Conservation (phyloP, 2,797 vertebrate genomes). For the Poecilia wingei region DNA sequence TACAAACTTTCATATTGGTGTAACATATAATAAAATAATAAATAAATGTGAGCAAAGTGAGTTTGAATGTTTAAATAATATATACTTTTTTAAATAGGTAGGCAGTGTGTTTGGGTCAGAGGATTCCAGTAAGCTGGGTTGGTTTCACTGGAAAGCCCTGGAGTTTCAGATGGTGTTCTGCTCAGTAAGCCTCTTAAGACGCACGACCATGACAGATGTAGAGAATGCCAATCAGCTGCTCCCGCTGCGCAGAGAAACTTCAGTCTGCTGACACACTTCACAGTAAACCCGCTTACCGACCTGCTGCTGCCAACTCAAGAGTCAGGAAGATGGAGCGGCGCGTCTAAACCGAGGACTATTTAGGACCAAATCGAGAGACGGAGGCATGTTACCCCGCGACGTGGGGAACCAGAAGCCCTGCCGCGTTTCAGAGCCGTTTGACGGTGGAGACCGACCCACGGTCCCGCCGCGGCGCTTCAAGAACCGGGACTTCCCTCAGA, state of each 20-base stretch:
- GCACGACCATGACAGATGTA: constrained; percentile 61
- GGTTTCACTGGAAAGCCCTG: constrained; percentile 55
- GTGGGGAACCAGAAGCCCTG: constrained; percentile 44
- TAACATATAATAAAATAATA: not conserved
- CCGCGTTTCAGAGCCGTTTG: constrained; percentile 57
- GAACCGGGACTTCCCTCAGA: constrained; percentile 53
- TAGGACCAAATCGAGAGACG: not conserved
- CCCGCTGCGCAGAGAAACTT: constrained; percentile 50
- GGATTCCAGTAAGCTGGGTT: constrained; percentile 46
- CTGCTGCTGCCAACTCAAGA: accelerated
- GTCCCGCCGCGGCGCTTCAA: constrained; percentile 36
- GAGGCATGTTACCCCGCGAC: constrained; percentile 67
- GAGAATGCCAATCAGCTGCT: constrained; percentile 65
- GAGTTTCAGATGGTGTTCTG: constrained; percentile 53
- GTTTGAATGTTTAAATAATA: not conserved
- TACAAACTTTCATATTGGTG: not conserved
- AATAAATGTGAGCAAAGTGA: not conserved
- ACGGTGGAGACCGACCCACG: constrained; percentile 28
- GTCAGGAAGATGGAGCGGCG: constrained; percentile 12
- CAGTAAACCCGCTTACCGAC: not conserved
- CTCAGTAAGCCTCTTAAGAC: constrained; percentile 69
- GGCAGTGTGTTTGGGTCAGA: constrained; percentile 30
- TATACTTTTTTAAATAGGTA: constrained; percentile 1
- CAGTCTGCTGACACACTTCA: constrained; percentile 17
- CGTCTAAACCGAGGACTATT: not conserved